Evolutionary conservation across 2,797 vertebrate species (phyloP).

Genomic region (Catostomus latipinnis): DNA sequence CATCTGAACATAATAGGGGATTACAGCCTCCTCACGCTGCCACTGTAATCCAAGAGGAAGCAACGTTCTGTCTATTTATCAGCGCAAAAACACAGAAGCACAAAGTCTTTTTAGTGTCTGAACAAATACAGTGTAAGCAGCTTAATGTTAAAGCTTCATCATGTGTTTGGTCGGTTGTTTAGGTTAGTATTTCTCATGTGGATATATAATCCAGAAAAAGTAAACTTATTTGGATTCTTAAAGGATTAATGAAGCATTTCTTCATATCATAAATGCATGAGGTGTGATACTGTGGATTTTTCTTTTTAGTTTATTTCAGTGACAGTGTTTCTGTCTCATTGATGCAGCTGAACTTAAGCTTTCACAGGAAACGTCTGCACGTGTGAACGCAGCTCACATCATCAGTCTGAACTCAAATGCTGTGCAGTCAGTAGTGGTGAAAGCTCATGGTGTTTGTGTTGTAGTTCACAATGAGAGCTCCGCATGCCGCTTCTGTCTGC

Average conservation of each 20-base stretch:
- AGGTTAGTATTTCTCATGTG: conserved; percentile 75
- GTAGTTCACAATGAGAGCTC: conserved; percentile 55
- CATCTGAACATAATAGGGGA: conserved; percentile 49
- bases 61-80: conserved; percentile 65
- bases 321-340: neutral
- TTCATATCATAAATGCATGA: conserved; percentile 75
- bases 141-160: conserved; percentile 65
- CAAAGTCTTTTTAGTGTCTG: conserved; percentile 72
- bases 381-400: conserved; percentile 41
- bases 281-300: conserved; percentile 22
- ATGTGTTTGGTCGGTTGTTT: conserved; percentile 76
- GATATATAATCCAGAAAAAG: conserved; percentile 76
- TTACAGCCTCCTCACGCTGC: conserved; percentile 25
- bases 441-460: conserved; percentile 51
- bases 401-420: conserved; percentile 41
- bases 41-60: conserved; percentile 73
- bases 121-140: conserved; percentile 69
- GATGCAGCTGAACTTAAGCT: no score
- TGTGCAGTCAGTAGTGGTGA: conserved; percentile 31
- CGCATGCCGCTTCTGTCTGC: conserved; percentile 53
- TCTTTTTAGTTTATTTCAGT: conserved; percentile 11
- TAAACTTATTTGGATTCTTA: conserved; percentile 76
- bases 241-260: conserved; percentile 79
- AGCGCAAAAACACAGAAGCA: conserved; percentile 74
- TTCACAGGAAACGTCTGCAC: no score